phyloP scores from a whole-genome alignment of 2,113 vertebrate species.

The Ascaphus truei region DNA sequence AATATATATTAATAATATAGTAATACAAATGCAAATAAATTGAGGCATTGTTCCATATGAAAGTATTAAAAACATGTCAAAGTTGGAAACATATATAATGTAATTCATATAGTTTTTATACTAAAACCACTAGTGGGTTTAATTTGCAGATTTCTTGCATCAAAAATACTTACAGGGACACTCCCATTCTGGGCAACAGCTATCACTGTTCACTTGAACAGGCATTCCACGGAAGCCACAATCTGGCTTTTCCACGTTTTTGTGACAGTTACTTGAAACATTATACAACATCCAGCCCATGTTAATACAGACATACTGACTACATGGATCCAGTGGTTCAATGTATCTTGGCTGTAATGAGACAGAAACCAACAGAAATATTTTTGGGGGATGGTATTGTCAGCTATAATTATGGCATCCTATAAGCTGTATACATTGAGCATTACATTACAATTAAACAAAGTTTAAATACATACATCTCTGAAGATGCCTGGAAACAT shows the following conservation, averaged over 20 bases:
- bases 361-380: slow-evolving; percentile 9
- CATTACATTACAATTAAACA: no score
- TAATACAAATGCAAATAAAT: neutral
- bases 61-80: no score
- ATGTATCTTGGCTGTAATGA: slow-evolving; percentile 70
- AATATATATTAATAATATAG: neutral
- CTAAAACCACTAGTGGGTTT: no score
- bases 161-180: slow-evolving; percentile 81
- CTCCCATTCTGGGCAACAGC: slow-evolving; percentile 93
- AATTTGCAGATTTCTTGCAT: no score
- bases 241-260: slow-evolving; percentile 74
- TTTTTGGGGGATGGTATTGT: no score
- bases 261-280: slow-evolving; percentile 84
- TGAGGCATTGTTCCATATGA: no score
- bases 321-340: slow-evolving; percentile 85
- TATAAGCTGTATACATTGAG: no score
- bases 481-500: no score
- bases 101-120: no score
- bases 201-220: slow-evolving; percentile 83
- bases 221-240: slow-evolving; percentile 91
- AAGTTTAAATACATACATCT: no score
- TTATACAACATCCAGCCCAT: slow-evolving; percentile 86
- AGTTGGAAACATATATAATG: no score
- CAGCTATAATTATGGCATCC: no score
- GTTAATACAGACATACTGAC: slow-evolving; percentile 87